A percentile compares a stretch with the other conserved stretches of the same genome.
These are phyloP conservation scores for Drosophila lini DNA, from an alignment of 1,140 invertebrate species.

Conservation along the genomic window DNA sequence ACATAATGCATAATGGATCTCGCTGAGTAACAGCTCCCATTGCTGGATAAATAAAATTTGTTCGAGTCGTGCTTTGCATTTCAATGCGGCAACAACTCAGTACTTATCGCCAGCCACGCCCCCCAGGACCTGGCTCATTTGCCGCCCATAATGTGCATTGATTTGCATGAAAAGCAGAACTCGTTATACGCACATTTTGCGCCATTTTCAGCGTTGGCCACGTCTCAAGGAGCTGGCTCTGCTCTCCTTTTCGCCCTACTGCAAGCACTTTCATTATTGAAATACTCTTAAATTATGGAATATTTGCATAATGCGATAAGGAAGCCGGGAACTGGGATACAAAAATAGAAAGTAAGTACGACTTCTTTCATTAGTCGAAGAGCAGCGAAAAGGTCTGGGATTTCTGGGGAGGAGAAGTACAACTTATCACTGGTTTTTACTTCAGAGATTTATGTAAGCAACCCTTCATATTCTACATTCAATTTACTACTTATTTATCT, in stretches of 20 bases:
- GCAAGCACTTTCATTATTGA: slow-evolving; percentile 59
- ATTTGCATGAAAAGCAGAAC: slow-evolving; percentile 68
- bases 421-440: background rate
- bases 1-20: slow-evolving; percentile 39
- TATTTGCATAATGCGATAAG: slow-evolving; percentile 63
- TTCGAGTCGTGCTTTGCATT: slow-evolving; percentile 60
- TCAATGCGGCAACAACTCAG: slow-evolving; percentile 36
- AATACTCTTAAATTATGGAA: slow-evolving; percentile 59
- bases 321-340: slow-evolving; percentile 1
- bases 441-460: too few relatives aligned
- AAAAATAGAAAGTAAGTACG: slow-evolving; percentile 11
- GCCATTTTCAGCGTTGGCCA: slow-evolving; percentile 50
- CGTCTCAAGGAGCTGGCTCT: slow-evolving; percentile 14
- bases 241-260: slow-evolving; percentile 16
- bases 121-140: slow-evolving; percentile 54
- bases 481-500: background rate
- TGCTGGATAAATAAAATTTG: slow-evolving; percentile 58
- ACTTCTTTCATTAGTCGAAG: slow-evolving; percentile 12
- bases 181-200: slow-evolving; percentile 73
- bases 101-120: slow-evolving; percentile 17
- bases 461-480: too few relatives aligned
- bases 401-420: too few relatives aligned
- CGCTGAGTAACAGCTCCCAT: slow-evolving; percentile 45
- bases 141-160: slow-evolving; percentile 53
- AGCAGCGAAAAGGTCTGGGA: background rate